Percentiles rank a stretch among this genome's conserved stretches.
These are phyloP conservation scores for Bothrops jararaca DNA, from an alignment of 2,113 vertebrate genomes.

Conservation along the genomic window DNA sequence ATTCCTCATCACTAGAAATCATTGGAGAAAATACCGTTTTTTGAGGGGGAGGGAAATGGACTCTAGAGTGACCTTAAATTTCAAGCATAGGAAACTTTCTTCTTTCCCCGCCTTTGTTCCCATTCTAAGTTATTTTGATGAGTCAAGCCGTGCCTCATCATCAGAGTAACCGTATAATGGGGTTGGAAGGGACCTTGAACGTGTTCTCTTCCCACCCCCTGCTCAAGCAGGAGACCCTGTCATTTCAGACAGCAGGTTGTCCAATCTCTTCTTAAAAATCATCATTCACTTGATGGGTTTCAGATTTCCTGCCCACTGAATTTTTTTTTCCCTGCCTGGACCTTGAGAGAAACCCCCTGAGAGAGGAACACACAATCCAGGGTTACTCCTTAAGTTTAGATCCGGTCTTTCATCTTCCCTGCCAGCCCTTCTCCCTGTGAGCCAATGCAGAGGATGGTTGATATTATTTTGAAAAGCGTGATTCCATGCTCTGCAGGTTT, in stretches of 20 bases:
- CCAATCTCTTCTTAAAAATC: not conserved
- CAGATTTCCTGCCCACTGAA: not conserved
- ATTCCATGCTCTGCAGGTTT: not conserved
- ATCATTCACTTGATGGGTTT: not conserved
- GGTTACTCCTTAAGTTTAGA: not conserved
- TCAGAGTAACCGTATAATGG: not conserved
- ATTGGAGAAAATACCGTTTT: not conserved
- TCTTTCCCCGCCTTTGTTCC: not conserved
- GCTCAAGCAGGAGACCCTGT: not conserved
- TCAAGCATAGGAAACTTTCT: not conserved
- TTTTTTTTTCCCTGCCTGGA: not conserved
- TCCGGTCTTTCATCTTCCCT: not conserved
- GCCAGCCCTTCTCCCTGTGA: not conserved
- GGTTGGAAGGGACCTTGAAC: not conserved
- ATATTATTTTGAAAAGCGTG: not conserved
- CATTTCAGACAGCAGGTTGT: not conserved
- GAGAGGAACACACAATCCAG: not conserved
- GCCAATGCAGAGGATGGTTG: not conserved
- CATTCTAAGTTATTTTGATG: not conserved
- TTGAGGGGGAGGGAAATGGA: not conserved
- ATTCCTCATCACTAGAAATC: not conserved
- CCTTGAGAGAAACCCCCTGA: not conserved
- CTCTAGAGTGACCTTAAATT: not conserved
- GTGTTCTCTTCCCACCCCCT: not conserved
- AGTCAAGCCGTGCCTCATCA: not conserved